phyloP scores from a whole-genome alignment of 1,140 invertebrate species.

The Ditylenchus dipsaci region DNA sequence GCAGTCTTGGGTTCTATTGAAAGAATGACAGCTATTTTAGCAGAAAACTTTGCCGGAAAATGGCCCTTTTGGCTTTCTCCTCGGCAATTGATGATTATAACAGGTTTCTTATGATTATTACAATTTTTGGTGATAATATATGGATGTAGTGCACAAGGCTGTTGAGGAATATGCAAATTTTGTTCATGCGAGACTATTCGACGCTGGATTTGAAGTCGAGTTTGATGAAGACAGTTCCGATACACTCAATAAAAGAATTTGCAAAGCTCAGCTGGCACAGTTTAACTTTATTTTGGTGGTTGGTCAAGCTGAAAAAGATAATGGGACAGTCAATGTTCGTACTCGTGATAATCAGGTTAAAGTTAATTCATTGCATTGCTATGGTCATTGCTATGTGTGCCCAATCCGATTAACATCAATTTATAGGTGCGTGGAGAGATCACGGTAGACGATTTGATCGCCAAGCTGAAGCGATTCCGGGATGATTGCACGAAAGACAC shows the following conservation, averaged over 20 bases:
- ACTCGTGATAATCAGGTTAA: slow-evolving; percentile 88
- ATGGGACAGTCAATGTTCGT: slow-evolving; percentile 90
- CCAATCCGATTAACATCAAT: no score
- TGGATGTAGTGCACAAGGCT: slow-evolving; percentile 49
- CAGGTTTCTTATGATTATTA: slow-evolving; percentile 44
- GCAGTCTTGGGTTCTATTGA: slow-evolving; percentile 95
- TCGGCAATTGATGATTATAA: slow-evolving; percentile 66
- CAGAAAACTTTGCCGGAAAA: slow-evolving; percentile 92
- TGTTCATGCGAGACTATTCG: slow-evolving; percentile 67
- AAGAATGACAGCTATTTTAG: slow-evolving; percentile 93
- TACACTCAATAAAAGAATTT: slow-evolving; percentile 6
- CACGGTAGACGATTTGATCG: slow-evolving; percentile 72
- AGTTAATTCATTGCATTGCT: neutral
- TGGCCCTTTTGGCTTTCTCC: slow-evolving; percentile 90
- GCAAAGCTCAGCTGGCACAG: slow-evolving; percentile 65
- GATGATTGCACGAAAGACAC: slow-evolving; percentile 51
- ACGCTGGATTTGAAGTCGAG: slow-evolving; percentile 84
- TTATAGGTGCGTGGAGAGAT: slow-evolving; percentile 79
- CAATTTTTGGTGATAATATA: no score
- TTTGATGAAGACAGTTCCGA: slow-evolving; percentile 84
- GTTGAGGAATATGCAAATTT: slow-evolving; percentile 46
- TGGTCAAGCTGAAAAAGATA: slow-evolving; percentile 83
- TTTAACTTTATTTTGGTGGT: slow-evolving; percentile 97
- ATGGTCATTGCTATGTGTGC: neutral
- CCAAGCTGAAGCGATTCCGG: slow-evolving; percentile 66